Base-by-base conservation (phyloP, 2,113 vertebrate genomes). In the Meleagris gallopavo region DNA sequence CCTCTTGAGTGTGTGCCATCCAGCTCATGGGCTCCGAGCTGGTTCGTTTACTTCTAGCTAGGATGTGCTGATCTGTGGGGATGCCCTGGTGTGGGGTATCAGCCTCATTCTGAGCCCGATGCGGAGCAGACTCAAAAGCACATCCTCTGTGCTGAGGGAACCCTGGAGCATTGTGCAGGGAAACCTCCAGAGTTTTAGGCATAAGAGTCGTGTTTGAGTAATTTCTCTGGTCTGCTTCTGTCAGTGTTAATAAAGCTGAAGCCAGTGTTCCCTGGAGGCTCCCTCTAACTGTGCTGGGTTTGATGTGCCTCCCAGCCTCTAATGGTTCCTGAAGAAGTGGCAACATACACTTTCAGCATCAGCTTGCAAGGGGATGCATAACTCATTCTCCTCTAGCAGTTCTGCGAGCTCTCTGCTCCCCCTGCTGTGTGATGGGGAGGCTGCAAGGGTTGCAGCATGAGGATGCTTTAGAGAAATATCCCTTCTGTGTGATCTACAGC, bases 221-320 rank as follows among this genome's bases (percentile, higher is more conserved):
- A 72, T 48, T 76, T 34, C 57, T 83, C 50, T 66, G 16, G 18
- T 73, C 45, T 85, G 54, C 18, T 48, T 76, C 58, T 80, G 64
- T 15, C 57, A 54, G 54, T 79, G 57, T 24, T 64, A 21, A 36
- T 52, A 72, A 74, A 87, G 77, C 32, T 76, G 76, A 92, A 78
- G 78, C 65, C 88, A 24, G 38, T 88, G 82, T 72, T 78, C 21
- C 10, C 27, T 25, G 52, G 48, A 76, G 40, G 46, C 12, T 70
- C 64, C 73, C 1, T 4, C 22, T 77, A 82, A 66, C 52, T 38
- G 32, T 70, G 71, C 46, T 65, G 55, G n/a, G 30, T 29, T 27
- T 46, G 24, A 30, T 58, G 83, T 93, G 62, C 71, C 50, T 57
- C 32, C 77, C 54, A 16, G 8, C 43, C 69, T 50, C 22, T 50